phyloP scores from a whole-genome alignment of 2,888 invertebrate genomes.

The Liposcelis brunnea region DNA sequence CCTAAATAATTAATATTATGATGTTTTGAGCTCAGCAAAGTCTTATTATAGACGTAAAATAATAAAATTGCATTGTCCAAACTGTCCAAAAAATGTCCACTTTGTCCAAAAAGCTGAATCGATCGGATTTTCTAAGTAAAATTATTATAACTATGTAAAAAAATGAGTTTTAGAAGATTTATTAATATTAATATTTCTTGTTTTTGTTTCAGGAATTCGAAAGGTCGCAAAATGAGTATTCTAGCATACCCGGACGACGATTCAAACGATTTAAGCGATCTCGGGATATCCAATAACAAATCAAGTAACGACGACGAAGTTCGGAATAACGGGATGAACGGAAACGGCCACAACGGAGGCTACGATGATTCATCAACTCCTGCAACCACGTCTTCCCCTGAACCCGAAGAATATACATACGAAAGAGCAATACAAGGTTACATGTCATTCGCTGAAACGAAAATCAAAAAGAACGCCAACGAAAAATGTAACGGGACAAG shows the following conservation, averaged over 20 bases:
- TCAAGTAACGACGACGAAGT: conserved; percentile 6
- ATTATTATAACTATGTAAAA: too few relatives aligned
- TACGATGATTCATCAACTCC: conserved; percentile 45
- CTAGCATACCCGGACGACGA: conserved; percentile 66
- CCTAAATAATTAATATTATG: too few relatives aligned
- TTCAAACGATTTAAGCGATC: conserved; percentile 66
- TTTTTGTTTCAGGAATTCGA: conserved; percentile 27
- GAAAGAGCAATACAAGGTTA: conserved; percentile 77
- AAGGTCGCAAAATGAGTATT: conserved; percentile 39
- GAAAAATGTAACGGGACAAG: background rate
- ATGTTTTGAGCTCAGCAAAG: too few relatives aligned
- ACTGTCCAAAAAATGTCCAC: too few relatives aligned
- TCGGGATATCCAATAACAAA: conserved; percentile 43
- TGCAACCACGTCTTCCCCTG: conserved; percentile 47
- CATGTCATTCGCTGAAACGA: conserved; percentile 38
- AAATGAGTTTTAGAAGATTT: background rate
- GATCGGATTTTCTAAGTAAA: too few relatives aligned
- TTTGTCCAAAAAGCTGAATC: too few relatives aligned
- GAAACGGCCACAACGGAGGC: conserved; percentile 9
- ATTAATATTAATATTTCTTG: conserved; percentile 3
- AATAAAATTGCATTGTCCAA: too few relatives aligned
- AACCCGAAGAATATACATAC: conserved; percentile 67
- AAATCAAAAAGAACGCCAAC: conserved; percentile 43
- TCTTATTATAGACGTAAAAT: too few relatives aligned
- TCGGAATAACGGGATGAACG: conserved; percentile 6